Evolutionary conservation across 2,888 invertebrate genomes (phyloP).

Genomic region (Drosophila tripunctata): DNA sequence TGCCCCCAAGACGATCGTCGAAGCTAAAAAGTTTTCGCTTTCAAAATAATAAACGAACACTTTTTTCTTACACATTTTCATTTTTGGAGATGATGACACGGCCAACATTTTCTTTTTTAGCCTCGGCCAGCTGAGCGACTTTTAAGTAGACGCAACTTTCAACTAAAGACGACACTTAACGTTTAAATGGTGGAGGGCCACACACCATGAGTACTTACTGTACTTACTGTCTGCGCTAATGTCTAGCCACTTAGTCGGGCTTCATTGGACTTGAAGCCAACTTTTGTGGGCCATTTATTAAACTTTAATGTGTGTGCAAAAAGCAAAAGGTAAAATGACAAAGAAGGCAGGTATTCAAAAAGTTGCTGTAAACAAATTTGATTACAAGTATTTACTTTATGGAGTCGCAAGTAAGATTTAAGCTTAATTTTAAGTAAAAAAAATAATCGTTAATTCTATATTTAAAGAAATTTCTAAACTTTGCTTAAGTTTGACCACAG

Average conservation of each 20-base stretch:
- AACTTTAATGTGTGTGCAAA: slow-evolving; percentile 16
- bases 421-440: no score
- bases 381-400: no score
- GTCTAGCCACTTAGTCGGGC: slow-evolving; percentile 47
- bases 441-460: no score
- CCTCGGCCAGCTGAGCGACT: slow-evolving; percentile 30
- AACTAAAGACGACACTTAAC: slow-evolving; percentile 46
- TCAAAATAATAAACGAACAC: slow-evolving; percentile 67
- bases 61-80: no score
- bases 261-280: slow-evolving; percentile 21
- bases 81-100: slow-evolving; percentile 22
- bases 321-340: not conserved
- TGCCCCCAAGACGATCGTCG: slow-evolving; percentile 32
- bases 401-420: no score
- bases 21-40: slow-evolving; percentile 39
- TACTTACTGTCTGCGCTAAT: slow-evolving; percentile 39
- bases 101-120: slow-evolving; percentile 15
- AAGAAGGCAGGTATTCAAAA: no score
- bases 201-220: slow-evolving; percentile 22
- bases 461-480: no score
- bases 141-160: slow-evolving; percentile 68
- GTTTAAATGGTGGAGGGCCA: slow-evolving; percentile 34
- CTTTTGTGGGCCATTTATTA: slow-evolving; percentile 31
- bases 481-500: no score
- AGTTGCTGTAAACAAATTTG: no score